Evolutionary conservation across 2,113 vertebrate species (phyloP).

Genomic region (Albula glossodonta): DNA sequence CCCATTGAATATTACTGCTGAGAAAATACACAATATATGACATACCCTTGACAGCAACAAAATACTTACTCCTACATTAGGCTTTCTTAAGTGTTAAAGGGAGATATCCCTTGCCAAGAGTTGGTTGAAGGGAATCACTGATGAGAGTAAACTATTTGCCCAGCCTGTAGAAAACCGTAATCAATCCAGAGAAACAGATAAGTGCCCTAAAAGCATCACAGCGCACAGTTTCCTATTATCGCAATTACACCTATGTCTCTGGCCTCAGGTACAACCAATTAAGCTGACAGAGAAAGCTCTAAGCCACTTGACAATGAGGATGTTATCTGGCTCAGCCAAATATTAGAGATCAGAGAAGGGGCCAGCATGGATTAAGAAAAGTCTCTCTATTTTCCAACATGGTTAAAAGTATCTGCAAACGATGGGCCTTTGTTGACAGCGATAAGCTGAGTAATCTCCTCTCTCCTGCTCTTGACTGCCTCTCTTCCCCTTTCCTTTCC

Average conservation of each 20-base stretch:
- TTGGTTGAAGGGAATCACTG: constrained; percentile 13
- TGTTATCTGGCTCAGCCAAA: constrained; percentile 24
- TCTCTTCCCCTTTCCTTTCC: constrained; percentile 1
- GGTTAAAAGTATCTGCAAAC: constrained; percentile 18
- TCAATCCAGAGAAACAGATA: constrained; percentile 30
- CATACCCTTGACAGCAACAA: neutral
- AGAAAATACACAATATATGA: neutral
- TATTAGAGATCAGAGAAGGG: constrained; percentile 3
- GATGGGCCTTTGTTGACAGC: constrained; percentile 33
- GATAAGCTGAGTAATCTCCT: constrained; percentile 23
- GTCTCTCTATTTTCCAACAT: constrained; percentile 15
- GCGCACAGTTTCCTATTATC: constrained; percentile 25
- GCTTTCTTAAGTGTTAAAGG: constrained; percentile 7
- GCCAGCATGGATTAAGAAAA: constrained; percentile 27
- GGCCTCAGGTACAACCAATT: constrained; percentile 34
- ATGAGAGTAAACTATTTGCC: constrained; percentile 15
- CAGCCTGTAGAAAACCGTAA: constrained; percentile 10
- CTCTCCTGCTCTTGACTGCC: neutral
- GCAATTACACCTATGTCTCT: constrained; percentile 36
- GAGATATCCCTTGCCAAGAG: neutral
- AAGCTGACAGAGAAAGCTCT: constrained; percentile 19
- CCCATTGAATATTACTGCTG: no score
- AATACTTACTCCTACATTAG: neutral
- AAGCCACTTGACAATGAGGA: constrained; percentile 19
- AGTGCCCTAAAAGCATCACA: constrained; percentile 26